These are phyloP conservation scores for Erpornis zantholeuca DNA, from an alignment of 2,113 vertebrate species.

Conservation along the genomic window DNA sequence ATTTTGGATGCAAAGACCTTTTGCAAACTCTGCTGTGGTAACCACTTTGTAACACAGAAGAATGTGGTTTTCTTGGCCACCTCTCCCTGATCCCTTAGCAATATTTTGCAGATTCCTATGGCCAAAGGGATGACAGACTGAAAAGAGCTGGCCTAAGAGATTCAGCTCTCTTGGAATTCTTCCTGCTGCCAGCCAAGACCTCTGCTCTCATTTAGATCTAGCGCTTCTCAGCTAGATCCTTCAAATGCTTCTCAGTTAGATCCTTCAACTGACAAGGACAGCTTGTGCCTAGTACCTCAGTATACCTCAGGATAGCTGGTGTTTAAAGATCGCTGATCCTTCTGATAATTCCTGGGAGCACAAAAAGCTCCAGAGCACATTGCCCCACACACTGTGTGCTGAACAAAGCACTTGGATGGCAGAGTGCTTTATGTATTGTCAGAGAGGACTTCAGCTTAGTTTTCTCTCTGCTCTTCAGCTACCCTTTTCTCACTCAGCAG, in stretches of 20 bases:
- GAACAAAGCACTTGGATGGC: not conserved
- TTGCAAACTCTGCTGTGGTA: slow-evolving; percentile 14
- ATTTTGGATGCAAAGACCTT: not conserved
- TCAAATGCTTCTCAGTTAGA: not conserved
- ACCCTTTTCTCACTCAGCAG: not conserved
- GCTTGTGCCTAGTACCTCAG: not conserved
- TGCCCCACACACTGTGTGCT: not conserved
- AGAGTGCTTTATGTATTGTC: not conserved
- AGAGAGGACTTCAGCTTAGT: not conserved
- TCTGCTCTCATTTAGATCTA: not conserved
- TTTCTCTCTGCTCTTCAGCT: not conserved
- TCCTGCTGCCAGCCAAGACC: not conserved
- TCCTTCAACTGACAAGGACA: not conserved
- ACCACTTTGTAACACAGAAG: slow-evolving; percentile 4
- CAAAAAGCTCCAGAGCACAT: not conserved
- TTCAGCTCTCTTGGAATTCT: not conserved
- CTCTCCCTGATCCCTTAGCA: not conserved
- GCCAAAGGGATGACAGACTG: not conserved
- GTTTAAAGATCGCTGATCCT: not conserved
- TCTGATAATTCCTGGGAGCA: not conserved
- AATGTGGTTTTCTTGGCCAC: slow-evolving; percentile 37
- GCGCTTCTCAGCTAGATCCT: not conserved
- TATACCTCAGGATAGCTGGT: fast-evolving
- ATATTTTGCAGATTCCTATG: not conserved
- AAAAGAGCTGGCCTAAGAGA: slow-evolving; percentile 19